These are phyloP conservation scores for Drosophila aldrichi DNA, from an alignment of 2,888 invertebrate genomes.

Conservation along the genomic window DNA sequence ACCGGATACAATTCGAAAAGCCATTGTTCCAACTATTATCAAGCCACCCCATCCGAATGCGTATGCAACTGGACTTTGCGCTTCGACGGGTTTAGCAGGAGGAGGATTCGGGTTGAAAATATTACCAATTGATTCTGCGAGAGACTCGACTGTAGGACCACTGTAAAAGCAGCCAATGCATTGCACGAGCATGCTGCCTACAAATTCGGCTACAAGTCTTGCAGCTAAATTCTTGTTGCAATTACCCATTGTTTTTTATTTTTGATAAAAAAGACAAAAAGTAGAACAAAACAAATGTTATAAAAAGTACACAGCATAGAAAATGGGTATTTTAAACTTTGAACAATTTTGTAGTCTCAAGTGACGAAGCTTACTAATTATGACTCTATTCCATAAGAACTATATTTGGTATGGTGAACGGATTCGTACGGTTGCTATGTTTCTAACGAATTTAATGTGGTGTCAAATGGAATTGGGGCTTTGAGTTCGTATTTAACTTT, in stretches of 20 bases:
- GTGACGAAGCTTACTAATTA: background rate
- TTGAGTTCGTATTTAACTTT: no score
- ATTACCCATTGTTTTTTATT: constrained; percentile 24
- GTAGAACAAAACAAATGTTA: background rate
- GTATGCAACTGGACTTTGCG: no score
- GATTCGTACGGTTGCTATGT: background rate
- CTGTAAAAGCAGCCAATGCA: constrained; percentile 26
- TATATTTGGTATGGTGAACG: background rate
- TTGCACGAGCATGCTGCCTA: constrained; percentile 28
- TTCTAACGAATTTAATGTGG: background rate
- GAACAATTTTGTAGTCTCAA: constrained; percentile 15
- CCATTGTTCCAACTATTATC: constrained; percentile 43
- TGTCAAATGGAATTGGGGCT: no score
- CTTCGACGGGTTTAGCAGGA: no score
- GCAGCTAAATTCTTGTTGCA: constrained; percentile 8
- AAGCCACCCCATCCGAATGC: constrained; percentile 42
- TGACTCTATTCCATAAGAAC: background rate
- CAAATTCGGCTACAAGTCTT: constrained; percentile 31
- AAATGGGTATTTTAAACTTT: background rate
- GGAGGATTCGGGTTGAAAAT: no score
- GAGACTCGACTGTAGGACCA: no score
- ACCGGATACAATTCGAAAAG: constrained; percentile 48
- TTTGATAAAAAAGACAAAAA: background rate
- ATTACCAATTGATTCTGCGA: no score
- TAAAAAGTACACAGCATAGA: background rate